These are phyloP conservation scores for Drosophila rufa DNA, from an alignment of 1,140 invertebrate species.

Conservation along the genomic window DNA sequence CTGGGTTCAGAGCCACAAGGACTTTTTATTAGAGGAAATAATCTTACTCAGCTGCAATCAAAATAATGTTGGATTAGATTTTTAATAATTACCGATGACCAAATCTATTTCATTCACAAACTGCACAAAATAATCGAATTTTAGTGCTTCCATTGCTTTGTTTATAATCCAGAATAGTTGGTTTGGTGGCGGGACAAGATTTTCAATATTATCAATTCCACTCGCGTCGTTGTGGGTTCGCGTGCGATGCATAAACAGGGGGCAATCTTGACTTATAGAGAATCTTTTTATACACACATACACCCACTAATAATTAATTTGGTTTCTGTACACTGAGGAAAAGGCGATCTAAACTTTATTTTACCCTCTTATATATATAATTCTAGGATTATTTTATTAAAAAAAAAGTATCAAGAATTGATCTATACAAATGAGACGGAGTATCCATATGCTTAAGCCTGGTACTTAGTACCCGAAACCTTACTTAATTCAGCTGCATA, in stretches of 20 bases:
- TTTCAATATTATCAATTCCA: constrained; percentile 2
- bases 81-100: not conserved
- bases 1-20: not conserved
- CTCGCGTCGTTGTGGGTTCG: not conserved
- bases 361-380: too few species aligned
- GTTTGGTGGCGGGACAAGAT: not conserved
- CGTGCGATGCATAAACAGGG: constrained; percentile 11
- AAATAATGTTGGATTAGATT: not conserved
- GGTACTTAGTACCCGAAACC: not conserved
- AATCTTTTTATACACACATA: not conserved
- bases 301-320: constrained; percentile 13
- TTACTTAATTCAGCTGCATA: not conserved
- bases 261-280: constrained; percentile 1
- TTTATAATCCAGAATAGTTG: not conserved
- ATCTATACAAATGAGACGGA: not conserved
- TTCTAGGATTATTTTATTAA: not conserved
- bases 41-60: not conserved
- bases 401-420: not conserved
- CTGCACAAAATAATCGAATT: not conserved
- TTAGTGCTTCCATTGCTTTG: not conserved
- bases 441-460: not conserved
- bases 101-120: constrained; percentile 6
- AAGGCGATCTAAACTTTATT: not conserved
- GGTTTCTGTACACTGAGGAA: not conserved
- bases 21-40: not conserved